Evolutionary conservation across 2,113 vertebrate genomes (phyloP), one percentile per base, ranked within the genome.

Genomic region (Ellobius talpinus): DNA sequence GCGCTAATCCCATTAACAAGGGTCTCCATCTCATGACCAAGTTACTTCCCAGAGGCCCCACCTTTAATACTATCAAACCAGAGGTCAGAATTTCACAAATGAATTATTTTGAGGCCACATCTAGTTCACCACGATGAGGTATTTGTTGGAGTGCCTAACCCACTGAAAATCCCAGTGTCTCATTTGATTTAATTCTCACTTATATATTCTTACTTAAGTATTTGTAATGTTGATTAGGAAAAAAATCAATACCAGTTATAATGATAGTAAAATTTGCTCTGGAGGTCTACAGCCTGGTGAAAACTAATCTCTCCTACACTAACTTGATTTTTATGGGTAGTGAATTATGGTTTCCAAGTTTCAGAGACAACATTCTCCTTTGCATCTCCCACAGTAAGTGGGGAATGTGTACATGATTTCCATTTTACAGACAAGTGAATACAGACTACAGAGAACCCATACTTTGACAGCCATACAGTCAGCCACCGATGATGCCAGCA

Each of bases 141-240:
- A 39, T 8, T 88, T 16, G 8, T 2, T 78, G 16, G 2, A 8
- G 55, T 90, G n/a, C 61, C 7, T 19, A 89, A 16, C 11, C 55
- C 86, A 31, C 50, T 90, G 93, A 96, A 94, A 95, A 95, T 91
- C 82, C 55, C 65, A 65, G 5, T 47, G 33, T 85, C 63, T 45
- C 21, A 7, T 81, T 72, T 63, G 24, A 70, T 65, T 95, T 78
- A 61, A n/a, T 92, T 93, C 45, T 74, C 73, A 19, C 23, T 84
- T 85, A 7, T 61, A 12, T 19, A 17, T 90, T 94, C 66, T 74
- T 78, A 23, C 24, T 76, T 77, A 26, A 68, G 16, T 26, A 7
- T 86, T 87, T 93, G 24, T 79, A 82, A 31, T 85, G 36, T 23
- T 45, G 61, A 93, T 1, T 47, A 87, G 47, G 78, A 58, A 29